phyloP scores from a whole-genome alignment of 2,888 invertebrate genomes.

The Copidosoma aretas region DNA sequence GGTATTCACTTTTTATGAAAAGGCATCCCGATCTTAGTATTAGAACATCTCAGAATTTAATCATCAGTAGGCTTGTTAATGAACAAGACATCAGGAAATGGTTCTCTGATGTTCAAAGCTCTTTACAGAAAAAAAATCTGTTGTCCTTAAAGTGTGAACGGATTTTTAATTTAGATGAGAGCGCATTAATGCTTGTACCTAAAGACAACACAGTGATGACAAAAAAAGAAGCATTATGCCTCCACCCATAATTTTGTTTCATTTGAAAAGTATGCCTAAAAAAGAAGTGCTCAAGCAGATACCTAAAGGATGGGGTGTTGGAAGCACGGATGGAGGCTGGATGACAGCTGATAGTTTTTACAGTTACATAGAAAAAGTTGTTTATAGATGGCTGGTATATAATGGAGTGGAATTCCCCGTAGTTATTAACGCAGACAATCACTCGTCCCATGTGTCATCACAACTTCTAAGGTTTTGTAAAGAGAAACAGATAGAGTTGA shows the following conservation, averaged over 20 bases:
- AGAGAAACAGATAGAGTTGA: slow-evolving; percentile 13
- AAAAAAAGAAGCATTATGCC: slow-evolving; percentile 47
- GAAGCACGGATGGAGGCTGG: slow-evolving; percentile 46
- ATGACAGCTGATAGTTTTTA: slow-evolving; percentile 46
- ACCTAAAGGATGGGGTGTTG: slow-evolving; percentile 42
- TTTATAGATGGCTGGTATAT: slow-evolving; percentile 24
- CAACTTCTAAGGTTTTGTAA: slow-evolving; percentile 45
- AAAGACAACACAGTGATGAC: slow-evolving; percentile 48
- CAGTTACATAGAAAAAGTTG: slow-evolving; percentile 43
- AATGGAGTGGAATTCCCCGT: slow-evolving; percentile 38
- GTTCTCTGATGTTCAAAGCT: slow-evolving; percentile 44
- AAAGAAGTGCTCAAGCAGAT: slow-evolving; percentile 47
- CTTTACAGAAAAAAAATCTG: slow-evolving; percentile 10
- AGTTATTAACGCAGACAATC: slow-evolving; percentile 44
- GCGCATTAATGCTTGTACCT: slow-evolving; percentile 46
- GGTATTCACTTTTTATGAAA: slow-evolving; percentile 32
- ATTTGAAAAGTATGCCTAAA: slow-evolving; percentile 42
- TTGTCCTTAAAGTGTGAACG: slow-evolving; percentile 42
- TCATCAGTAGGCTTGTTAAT: slow-evolving; percentile 15
- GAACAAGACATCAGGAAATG: no score
- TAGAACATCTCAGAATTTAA: slow-evolving; percentile 28
- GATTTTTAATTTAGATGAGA: slow-evolving; percentile 46
- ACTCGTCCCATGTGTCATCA: slow-evolving; percentile 44
- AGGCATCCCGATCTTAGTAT: slow-evolving; percentile 24
- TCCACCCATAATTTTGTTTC: slow-evolving; percentile 48